A percentile compares a stretch with the other conserved stretches of the same genome.
phyloP scores from a whole-genome alignment of 2,113 vertebrate species.

The Cyanoramphus novaezelandiae region DNA sequence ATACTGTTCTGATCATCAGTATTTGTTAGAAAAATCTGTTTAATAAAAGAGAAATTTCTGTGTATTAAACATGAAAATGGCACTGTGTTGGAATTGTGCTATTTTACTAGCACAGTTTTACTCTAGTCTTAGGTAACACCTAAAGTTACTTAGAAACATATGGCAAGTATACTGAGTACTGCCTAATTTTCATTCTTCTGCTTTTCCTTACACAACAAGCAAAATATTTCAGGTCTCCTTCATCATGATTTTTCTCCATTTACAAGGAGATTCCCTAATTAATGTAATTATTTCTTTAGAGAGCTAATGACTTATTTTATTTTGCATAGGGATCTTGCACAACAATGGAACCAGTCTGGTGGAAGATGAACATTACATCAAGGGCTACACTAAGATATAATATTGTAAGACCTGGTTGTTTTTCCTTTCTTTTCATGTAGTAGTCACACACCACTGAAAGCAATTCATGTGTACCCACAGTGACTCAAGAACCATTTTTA shows the following conservation, averaged over 20 bases:
- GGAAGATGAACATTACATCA: background rate
- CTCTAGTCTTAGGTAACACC: background rate
- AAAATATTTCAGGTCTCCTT: background rate
- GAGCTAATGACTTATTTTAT: background rate
- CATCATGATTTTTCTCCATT: background rate
- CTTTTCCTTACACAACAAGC: background rate
- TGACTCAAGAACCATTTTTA: background rate
- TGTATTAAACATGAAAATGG: background rate
- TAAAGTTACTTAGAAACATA: background rate
- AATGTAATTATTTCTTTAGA: background rate
- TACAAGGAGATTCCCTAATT: background rate
- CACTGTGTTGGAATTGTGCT: background rate
- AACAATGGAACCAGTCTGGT: background rate
- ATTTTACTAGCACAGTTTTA: background rate
- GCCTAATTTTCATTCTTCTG: background rate
- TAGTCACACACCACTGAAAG: background rate
- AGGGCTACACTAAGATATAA: background rate
- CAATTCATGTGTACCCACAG: background rate
- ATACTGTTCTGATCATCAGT: background rate
- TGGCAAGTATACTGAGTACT: background rate
- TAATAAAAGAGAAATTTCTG: background rate
- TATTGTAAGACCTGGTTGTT: fast-evolving
- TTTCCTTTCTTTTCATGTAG: background rate
- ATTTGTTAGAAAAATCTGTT: background rate
- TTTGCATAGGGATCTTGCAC: background rate